phyloP scores from a whole-genome alignment of 2,888 invertebrate species.

The Cepaea hortensis region DNA sequence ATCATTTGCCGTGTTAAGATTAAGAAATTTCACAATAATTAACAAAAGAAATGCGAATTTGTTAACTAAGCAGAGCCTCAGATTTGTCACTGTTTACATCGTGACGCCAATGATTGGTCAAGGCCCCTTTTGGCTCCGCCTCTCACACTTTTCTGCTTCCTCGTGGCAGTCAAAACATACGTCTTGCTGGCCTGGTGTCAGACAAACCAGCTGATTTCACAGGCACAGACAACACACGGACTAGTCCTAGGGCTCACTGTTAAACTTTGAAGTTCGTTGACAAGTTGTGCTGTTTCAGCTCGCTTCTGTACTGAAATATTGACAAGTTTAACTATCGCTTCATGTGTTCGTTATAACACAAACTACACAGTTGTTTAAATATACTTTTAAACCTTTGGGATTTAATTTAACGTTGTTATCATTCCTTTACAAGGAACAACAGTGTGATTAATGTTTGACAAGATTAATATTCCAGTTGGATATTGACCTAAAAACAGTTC shows the following conservation, averaged over 20 bases:
- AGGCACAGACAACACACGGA: not conserved
- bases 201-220: conserved; percentile 43
- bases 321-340: too few species aligned
- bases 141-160: not conserved
- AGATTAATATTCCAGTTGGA: too few species aligned
- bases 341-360: too few species aligned
- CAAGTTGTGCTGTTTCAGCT: not conserved
- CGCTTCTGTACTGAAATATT: too few species aligned
- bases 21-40: not conserved
- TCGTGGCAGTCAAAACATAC: conserved; percentile 46
- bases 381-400: too few species aligned
- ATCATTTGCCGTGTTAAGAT: not conserved
- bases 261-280: not conserved
- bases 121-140: not conserved
- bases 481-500: too few species aligned
- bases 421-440: too few species aligned
- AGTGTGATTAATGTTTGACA: too few species aligned
- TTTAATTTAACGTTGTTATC: too few species aligned
- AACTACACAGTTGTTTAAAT: too few species aligned
- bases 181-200: conserved; percentile 18
- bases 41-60: too few species aligned
- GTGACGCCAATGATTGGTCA: conserved; percentile 29
- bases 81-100: conserved; percentile 34
- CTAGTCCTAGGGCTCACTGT: not conserved
- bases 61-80: not conserved